Conservation (phyloP, 2,113 vertebrate genomes). For the Aix galericulata region DNA sequence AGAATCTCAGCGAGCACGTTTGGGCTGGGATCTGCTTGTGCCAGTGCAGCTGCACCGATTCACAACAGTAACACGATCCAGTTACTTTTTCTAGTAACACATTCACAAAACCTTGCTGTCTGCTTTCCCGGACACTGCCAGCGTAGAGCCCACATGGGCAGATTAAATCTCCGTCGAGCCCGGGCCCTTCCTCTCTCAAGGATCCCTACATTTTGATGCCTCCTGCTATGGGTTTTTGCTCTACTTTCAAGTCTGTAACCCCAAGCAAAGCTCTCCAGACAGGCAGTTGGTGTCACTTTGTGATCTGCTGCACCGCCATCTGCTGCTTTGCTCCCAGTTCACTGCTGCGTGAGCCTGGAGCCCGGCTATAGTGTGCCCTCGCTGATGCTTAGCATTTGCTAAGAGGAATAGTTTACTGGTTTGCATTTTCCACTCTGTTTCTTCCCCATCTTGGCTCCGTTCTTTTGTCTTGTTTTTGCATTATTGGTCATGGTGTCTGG, state of each 20-base stretch:
- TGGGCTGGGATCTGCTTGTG: not conserved
- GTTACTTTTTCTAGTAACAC: slow-evolving; percentile 46
- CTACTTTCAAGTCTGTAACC: not conserved
- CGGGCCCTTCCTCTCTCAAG: slow-evolving; percentile 1
- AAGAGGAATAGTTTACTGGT: not conserved
- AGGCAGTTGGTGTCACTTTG: slow-evolving; percentile 16
- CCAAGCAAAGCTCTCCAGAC: slow-evolving; percentile 11
- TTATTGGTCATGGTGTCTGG: slow-evolving; percentile 42
- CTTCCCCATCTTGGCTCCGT: slow-evolving; percentile 20
- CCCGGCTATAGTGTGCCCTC: not conserved
- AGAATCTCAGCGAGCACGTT: not conserved
- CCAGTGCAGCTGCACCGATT: slow-evolving; percentile 10
- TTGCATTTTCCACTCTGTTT: slow-evolving; percentile 41
- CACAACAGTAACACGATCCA: slow-evolving; percentile 12
- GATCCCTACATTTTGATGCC: not conserved
- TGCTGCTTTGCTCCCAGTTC: slow-evolving; percentile 41
- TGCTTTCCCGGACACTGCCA: not conserved
- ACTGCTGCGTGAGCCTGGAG: not conserved
- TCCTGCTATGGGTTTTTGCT: not conserved
- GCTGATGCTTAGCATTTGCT: not conserved
- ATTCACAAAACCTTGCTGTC: slow-evolving; percentile 20
- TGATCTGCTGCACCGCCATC: slow-evolving; percentile 29
- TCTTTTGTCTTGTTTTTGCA: slow-evolving; percentile 29
- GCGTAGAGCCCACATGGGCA: not conserved
- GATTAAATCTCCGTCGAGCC: not conserved